These are phyloP conservation scores for Crossocerus cetratus DNA, from an alignment of 2,888 invertebrate genomes.

Conservation along the genomic window DNA sequence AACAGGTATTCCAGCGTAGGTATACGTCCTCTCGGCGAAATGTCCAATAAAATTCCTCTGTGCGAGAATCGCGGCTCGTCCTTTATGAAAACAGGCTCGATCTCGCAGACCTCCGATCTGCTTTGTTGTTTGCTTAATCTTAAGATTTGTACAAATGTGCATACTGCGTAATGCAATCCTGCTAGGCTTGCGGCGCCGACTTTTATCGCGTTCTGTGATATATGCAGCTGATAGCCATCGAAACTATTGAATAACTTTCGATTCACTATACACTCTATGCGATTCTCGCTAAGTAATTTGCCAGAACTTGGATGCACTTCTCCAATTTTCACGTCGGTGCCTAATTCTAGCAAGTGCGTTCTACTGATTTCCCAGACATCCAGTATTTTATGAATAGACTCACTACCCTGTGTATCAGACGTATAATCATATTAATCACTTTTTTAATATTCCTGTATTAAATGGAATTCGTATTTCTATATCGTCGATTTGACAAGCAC, in stretches of 20 bases:
- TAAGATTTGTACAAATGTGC: constrained; percentile 80
- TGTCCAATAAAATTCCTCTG: constrained; percentile 80
- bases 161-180: constrained; percentile 80
- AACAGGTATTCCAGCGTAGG: constrained; percentile 79
- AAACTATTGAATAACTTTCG: constrained; percentile 76
- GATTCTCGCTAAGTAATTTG: constrained; percentile 71
- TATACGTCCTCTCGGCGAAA: constrained; percentile 79
- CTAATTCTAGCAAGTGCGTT: constrained; percentile 76
- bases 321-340: constrained; percentile 77
- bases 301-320: constrained; percentile 76
- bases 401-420: constrained; percentile 65
- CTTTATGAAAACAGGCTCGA: constrained; percentile 78
- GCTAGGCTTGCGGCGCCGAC: constrained; percentile 79
- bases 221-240: constrained; percentile 78
- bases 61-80: constrained; percentile 80
- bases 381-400: constrained; percentile 76
- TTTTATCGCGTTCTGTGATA: constrained; percentile 78
- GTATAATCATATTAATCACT: neutral
- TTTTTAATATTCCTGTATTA: neutral
- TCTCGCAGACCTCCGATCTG: constrained; percentile 67
- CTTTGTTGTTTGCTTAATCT: constrained; percentile 75
- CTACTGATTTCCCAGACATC: constrained; percentile 79
- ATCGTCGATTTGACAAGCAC: constrained; percentile 46
- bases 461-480: neutral
- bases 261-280: constrained; percentile 79